Conservation (phyloP, 2,888 invertebrate species). For the Thumatha senex region DNA sequence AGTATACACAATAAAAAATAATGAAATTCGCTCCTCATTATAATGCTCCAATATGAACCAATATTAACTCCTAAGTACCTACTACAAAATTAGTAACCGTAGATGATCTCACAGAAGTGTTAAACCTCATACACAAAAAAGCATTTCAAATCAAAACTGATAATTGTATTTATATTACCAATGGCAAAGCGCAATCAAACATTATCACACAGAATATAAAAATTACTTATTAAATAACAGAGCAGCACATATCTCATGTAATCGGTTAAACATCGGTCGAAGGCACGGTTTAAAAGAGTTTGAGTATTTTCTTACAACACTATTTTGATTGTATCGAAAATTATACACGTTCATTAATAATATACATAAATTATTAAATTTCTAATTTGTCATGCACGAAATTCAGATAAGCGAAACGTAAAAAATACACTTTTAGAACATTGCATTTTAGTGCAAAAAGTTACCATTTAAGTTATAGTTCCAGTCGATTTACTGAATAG, state of each 20-base stretch:
- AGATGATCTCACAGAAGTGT: not conserved
- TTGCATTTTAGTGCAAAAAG: slow-evolving; percentile 9
- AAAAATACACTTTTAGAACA: slow-evolving; percentile 7
- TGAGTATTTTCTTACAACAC: slow-evolving; percentile 48
- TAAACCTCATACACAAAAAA: not conserved
- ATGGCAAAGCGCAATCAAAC: slow-evolving; percentile 29
- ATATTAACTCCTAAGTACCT: not conserved
- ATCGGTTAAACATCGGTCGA: slow-evolving; percentile 42
- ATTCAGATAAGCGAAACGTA: slow-evolving; percentile 25
- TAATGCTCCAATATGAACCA: slow-evolving; percentile 4
- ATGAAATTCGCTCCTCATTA: slow-evolving; percentile 55
- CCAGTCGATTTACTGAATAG: slow-evolving; percentile 25
- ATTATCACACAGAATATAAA: slow-evolving; percentile 23
- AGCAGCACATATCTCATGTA: slow-evolving; percentile 17
- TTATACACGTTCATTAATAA: slow-evolving; percentile 20
- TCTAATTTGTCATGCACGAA: slow-evolving; percentile 29
- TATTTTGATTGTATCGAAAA: slow-evolving; percentile 31
- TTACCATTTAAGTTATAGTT: slow-evolving; percentile 8
- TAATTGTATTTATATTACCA: slow-evolving; percentile 22
- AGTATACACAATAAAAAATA: slow-evolving; percentile 41
- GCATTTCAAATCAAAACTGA: not conserved
- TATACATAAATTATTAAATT: slow-evolving; percentile 23
- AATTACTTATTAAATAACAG: slow-evolving; percentile 34
- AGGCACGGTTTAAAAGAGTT: slow-evolving; percentile 51
- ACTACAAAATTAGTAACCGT: not conserved